Conservation (phyloP, 2,113 vertebrate genomes). For the Microtus oregoni region DNA sequence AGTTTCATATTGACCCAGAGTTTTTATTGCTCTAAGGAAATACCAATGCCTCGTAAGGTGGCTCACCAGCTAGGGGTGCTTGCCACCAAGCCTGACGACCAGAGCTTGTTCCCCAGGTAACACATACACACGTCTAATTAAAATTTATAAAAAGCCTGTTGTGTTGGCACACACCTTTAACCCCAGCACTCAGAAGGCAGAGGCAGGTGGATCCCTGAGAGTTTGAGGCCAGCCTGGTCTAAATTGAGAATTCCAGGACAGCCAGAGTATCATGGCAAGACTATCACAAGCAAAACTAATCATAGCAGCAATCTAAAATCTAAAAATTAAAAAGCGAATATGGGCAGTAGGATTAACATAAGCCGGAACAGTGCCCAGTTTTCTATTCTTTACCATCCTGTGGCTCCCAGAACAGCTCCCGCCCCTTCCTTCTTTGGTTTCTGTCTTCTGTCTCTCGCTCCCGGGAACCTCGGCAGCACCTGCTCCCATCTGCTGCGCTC, state of each 20-base stretch:
- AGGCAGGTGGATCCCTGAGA: background rate
- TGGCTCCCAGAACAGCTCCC: background rate
- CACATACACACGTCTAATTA: background rate
- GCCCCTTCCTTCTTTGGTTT: background rate
- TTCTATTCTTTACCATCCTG: background rate
- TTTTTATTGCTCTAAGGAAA: conserved; percentile 21
- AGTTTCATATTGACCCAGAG: background rate
- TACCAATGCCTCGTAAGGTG: no score
- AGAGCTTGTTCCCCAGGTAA: background rate
- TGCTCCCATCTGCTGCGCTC: background rate
- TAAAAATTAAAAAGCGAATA: background rate
- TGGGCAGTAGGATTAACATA: background rate
- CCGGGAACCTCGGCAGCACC: background rate
- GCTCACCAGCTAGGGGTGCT: background rate
- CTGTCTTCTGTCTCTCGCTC: background rate
- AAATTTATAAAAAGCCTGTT: background rate
- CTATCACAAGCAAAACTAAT: background rate
- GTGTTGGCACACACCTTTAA: background rate
- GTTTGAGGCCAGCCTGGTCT: background rate
- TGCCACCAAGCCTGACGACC: background rate
- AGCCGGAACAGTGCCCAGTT: background rate
- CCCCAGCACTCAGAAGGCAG: background rate
- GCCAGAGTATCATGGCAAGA: background rate
- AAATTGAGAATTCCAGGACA: background rate
- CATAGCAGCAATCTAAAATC: background rate